A percentile compares a stretch with the other conserved stretches of the same genome.
Evolutionary conservation across 2,113 vertebrate genomes (phyloP).

Genomic region (Nicator chloris): DNA sequence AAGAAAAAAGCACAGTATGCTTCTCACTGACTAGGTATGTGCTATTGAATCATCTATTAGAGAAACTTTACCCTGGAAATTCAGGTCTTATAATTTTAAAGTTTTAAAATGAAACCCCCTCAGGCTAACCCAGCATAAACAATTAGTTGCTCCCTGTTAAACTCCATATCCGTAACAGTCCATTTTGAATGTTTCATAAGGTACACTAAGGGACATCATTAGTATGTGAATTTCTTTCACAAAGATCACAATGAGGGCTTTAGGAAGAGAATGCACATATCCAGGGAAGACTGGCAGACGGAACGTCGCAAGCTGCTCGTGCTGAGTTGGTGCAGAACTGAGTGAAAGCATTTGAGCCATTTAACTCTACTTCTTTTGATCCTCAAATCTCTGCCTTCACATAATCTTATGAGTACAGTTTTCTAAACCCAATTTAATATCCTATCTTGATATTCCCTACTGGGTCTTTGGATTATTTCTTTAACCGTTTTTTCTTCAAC

Average conservation of each 20-base stretch:
- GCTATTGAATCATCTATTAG: conserved; percentile 41
- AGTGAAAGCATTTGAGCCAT: conserved; percentile 50
- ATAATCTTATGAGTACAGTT: conserved; percentile 49
- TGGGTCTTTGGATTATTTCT: conserved; percentile 13
- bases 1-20: conserved; percentile 36
- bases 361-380: conserved; percentile 58
- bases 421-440: conserved; percentile 53
- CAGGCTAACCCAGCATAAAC: conserved; percentile 66
- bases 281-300: conserved; percentile 48
- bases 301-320: conserved; percentile 31
- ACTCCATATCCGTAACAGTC: conserved; percentile 43
- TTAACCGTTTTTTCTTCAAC: conserved; percentile 17
- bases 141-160: conserved; percentile 67
- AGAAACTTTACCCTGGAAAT: conserved; percentile 46
- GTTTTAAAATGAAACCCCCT: conserved; percentile 59
- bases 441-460: conserved; percentile 42
- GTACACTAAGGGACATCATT: conserved; percentile 64
- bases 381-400: conserved; percentile 52
- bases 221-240: conserved; percentile 64
- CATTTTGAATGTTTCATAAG: conserved; percentile 61
- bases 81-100: conserved; percentile 55
- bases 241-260: conserved; percentile 53
- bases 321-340: conserved; percentile 54
- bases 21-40: conserved; percentile 24
- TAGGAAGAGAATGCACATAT: conserved; percentile 42